Evolutionary conservation across 1,140 invertebrate species (phyloP).

Genomic region (Phocides pigmalion): DNA sequence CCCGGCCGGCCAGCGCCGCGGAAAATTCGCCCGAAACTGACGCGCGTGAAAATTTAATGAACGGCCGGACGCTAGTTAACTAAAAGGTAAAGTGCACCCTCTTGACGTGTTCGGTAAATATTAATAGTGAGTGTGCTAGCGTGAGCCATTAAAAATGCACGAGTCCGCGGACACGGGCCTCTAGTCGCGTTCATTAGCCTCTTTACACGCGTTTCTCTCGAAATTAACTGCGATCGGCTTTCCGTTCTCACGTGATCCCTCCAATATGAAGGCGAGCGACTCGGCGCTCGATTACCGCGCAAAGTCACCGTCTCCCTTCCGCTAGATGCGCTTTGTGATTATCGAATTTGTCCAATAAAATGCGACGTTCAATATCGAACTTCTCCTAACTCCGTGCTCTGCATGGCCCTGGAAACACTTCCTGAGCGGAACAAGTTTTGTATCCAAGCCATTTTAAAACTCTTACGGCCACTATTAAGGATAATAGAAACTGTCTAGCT

Average conservation of each 20-base stretch:
- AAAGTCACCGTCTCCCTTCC: conserved; percentile 41
- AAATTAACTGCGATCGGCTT: conserved; percentile 49
- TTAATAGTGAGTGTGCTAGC: conserved; percentile 82
- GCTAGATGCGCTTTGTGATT: conserved; percentile 57
- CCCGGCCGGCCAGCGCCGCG: conserved; percentile 77
- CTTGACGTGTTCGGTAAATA: conserved; percentile 83
- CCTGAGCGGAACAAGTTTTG: conserved; percentile 71
- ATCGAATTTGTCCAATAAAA: conserved; percentile 77
- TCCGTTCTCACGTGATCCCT: conserved; percentile 22
- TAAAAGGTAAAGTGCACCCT: conserved; percentile 84
- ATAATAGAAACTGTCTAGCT: conserved; percentile 80
- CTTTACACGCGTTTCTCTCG: conserved; percentile 59
- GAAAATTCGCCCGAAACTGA: conserved; percentile 83
- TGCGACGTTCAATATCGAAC: conserved; percentile 72
- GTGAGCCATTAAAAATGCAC: conserved; percentile 82
- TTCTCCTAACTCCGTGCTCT: conserved; percentile 59
- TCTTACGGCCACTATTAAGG: conserved; percentile 77
- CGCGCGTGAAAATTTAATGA: conserved; percentile 83
- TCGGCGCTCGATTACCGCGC: conserved; percentile 38
- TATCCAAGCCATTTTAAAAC: conserved; percentile 79
- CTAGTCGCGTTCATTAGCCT: conserved; percentile 70
- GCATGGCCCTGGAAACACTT: conserved; percentile 66
- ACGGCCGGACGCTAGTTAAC: conserved; percentile 83
- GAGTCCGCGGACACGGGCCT: conserved; percentile 72
- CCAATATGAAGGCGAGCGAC: conserved; percentile 20